A percentile compares a stretch with the other conserved stretches of the same genome.
Conservation (phyloP, 2,888 invertebrate species). For the Carabus problematicus region DNA sequence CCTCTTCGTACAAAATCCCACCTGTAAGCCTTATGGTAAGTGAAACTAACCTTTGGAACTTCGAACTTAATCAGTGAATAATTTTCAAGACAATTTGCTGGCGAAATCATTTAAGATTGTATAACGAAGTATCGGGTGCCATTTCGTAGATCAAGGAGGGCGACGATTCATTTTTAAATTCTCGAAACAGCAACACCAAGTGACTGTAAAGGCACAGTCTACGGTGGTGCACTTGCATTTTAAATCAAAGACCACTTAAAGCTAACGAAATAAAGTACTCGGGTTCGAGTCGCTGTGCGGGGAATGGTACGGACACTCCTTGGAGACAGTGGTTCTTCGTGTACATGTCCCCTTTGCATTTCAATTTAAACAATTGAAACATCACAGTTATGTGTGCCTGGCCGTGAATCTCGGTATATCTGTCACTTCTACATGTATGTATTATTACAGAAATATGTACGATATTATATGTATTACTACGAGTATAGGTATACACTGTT, state of each 20-base stretch:
- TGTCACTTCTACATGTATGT: no score
- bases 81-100: background rate
- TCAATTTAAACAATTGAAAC: background rate
- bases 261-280: constrained; percentile 50
- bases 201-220: background rate
- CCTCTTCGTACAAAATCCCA: no score
- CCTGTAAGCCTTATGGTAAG: no score
- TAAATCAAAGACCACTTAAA: constrained; percentile 54
- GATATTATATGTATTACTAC: no score
- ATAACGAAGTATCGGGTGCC: background rate
- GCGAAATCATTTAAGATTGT: background rate
- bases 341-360: background rate
- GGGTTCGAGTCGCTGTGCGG: constrained; percentile 35
- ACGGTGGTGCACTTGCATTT: constrained; percentile 46
- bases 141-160: background rate
- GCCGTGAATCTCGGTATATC: no score
- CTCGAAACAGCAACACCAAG: background rate
- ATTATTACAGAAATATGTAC: no score
- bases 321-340: constrained; percentile 29
- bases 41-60: no score
- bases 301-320: constrained; percentile 54
- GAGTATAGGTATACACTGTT: no score
- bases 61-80: no score
- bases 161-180: constrained; percentile 15
- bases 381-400: no score